Evolutionary conservation across 1,140 invertebrate species (phyloP).

Genomic region (Orchestia grillus): DNA sequence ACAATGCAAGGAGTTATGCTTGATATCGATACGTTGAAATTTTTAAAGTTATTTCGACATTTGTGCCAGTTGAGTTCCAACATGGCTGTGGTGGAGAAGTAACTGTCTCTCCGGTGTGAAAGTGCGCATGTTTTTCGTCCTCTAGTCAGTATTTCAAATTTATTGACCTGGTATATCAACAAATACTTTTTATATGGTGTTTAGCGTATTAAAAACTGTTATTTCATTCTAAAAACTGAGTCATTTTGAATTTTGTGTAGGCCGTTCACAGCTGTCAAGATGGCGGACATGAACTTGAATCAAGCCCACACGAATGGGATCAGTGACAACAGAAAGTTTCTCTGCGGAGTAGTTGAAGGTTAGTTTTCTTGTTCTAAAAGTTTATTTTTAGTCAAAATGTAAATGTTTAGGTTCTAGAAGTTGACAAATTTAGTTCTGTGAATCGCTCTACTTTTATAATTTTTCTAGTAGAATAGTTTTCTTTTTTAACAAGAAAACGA

Average conservation of each 20-base stretch:
- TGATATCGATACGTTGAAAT: background rate
- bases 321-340: slow-evolving; percentile 77
- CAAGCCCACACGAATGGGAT: slow-evolving; percentile 66
- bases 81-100: background rate
- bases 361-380: slow-evolving; percentile 65
- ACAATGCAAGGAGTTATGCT: background rate
- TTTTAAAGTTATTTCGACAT: background rate
- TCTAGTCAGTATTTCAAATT: background rate
- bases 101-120: background rate
- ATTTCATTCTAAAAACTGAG: background rate
- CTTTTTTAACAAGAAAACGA: too few relatives aligned
- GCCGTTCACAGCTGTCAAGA: slow-evolving; percentile 57
- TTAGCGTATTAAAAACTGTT: background rate
- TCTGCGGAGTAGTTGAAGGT: slow-evolving; percentile 94
- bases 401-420: background rate
- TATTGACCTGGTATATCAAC: background rate
- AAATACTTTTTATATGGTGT: background rate
- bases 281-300: slow-evolving; percentile 61
- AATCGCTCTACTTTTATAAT: too few relatives aligned
- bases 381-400: background rate
- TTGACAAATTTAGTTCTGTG: background rate
- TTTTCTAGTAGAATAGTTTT: too few relatives aligned
- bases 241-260: background rate
- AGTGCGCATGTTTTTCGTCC: background rate
- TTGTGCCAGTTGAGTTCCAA: background rate